Conservation (phyloP, 2,888 invertebrate species). For the Cantharis lateralis region DNA sequence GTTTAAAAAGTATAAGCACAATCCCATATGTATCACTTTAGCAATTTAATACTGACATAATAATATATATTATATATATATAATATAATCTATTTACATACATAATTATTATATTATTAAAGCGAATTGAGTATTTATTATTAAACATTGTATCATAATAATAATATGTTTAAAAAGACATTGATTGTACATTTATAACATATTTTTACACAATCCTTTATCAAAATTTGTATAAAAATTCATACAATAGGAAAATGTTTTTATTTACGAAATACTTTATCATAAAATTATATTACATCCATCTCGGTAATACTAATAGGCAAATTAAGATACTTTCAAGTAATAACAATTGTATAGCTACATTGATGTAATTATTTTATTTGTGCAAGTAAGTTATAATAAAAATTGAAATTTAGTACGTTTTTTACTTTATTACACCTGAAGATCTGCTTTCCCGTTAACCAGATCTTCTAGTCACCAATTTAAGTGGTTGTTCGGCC, state of each 20-base stretch:
- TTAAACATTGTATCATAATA: background rate
- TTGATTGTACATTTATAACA: conserved; percentile 18
- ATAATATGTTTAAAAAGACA: conserved; percentile 11
- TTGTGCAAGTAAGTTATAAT: conserved; percentile 17
- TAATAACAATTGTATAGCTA: conserved; percentile 16
- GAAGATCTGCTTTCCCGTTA: no score
- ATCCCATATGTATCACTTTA: conserved; percentile 17
- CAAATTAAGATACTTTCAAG: background rate
- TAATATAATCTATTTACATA: conserved; percentile 12
- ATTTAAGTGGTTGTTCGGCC: no score
- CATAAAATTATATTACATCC: background rate
- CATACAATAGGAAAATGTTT: conserved; percentile 13
- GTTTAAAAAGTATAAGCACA: conserved; percentile 18
- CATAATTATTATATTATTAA: conserved; percentile 1
- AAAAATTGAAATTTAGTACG: background rate
- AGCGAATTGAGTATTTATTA: conserved; percentile 2
- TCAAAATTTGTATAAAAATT: conserved; percentile 19
- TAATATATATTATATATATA: conserved; percentile 3
- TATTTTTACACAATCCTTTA: conserved; percentile 23
- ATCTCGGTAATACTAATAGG: background rate
- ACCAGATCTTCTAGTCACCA: no score
- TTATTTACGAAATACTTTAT: background rate
- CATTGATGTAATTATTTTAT: conserved; percentile 19
- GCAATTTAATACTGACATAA: conserved; percentile 8
- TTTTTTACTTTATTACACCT: background rate